These are phyloP conservation scores for Pyrgus malvae DNA, from an alignment of 2,888 invertebrate genomes.

Conservation along the genomic window DNA sequence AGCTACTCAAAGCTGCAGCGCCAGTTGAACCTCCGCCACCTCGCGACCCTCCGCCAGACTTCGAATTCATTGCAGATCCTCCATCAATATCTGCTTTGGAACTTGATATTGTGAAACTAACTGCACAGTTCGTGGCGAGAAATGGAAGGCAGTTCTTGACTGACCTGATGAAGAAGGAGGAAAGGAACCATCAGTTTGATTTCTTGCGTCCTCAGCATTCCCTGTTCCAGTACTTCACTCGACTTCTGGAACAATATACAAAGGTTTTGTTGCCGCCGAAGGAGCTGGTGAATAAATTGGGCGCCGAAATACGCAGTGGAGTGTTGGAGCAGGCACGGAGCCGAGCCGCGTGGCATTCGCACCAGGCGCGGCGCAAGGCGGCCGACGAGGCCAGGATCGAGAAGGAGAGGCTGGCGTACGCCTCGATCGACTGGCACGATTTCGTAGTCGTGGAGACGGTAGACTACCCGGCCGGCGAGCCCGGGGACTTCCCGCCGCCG, in stretches of 20 bases:
- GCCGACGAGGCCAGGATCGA: constrained; percentile 98
- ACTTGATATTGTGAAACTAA: constrained; percentile 98
- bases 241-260: constrained; percentile 98
- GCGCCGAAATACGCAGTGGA: constrained; percentile 87
- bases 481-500: constrained; percentile 97
- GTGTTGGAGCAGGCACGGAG: constrained; percentile 94
- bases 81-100: constrained; percentile 99
- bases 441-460: constrained; percentile 99
- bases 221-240: constrained; percentile 98
- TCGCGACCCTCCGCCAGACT: constrained; percentile 94
- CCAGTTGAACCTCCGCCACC: constrained; percentile 94
- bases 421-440: constrained; percentile 99
- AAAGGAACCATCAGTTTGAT: constrained; percentile 99
- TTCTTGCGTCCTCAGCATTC: constrained; percentile 99
- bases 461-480: constrained; percentile 98
- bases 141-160: constrained; percentile 99
- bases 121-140: constrained; percentile 99
- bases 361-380: constrained; percentile 95
- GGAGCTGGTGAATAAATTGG: constrained; percentile 89
- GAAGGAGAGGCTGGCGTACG: constrained; percentile 96
- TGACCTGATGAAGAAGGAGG: constrained; percentile 98
- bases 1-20: constrained; percentile 92
- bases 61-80: constrained; percentile 98
- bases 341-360: constrained; percentile 97
- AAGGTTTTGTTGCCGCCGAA: constrained; percentile 98